Evolutionary conservation across 2,888 invertebrate genomes (phyloP), one percentile per base, ranked within the genome.

Genomic region (Apotomis betuletana): DNA sequence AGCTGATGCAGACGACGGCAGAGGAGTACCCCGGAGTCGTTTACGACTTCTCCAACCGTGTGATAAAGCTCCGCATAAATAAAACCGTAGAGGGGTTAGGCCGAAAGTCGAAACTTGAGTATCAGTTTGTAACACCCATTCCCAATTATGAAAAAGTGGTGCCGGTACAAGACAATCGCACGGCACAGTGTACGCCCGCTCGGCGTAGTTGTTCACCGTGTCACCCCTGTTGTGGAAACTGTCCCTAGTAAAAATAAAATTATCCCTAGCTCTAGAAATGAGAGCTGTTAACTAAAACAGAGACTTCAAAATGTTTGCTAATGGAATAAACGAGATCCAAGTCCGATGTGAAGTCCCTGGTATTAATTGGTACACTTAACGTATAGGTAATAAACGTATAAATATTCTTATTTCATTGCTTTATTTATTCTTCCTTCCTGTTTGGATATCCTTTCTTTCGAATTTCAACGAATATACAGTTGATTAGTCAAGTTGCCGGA

Each of bases 91-190:
- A 92, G 77, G 88, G 89, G 88, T 86, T 87, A 52, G 89, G 90
- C 38, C 85, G 90, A 54, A 92, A 90, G 78, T 85, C 91, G 0
- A 91, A 87, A 79, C 75, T 92, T 0, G 92, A 92, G 77, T 92
- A 91, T 77, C 88, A 91, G 73, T 92, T 93, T 75, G 77, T 92
- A n/a, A 93, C 92, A 27, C 92, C 92, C 3, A 82, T 81, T 13
- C 73, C 77, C 12, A 80, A 78, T 6, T 74, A 83, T 38, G 85
- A 86, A 27, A 89, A 82, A 79, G 75, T 77, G 27, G 79, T 91
- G 6, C 88, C 91, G 0, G 84, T 87, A 3, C 83, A 61, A 70
- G 92, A 92, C 69, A 85, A 83, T 8, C 88, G 91, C 5, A 87
- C 89, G n/a, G 85, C 90, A 0, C 92, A 92, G 76, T 92, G 90